Evolutionary conservation across 2,113 vertebrate genomes (phyloP), one percentile per base, ranked within the genome.

Genomic region (Drymodes brunneopygia): DNA sequence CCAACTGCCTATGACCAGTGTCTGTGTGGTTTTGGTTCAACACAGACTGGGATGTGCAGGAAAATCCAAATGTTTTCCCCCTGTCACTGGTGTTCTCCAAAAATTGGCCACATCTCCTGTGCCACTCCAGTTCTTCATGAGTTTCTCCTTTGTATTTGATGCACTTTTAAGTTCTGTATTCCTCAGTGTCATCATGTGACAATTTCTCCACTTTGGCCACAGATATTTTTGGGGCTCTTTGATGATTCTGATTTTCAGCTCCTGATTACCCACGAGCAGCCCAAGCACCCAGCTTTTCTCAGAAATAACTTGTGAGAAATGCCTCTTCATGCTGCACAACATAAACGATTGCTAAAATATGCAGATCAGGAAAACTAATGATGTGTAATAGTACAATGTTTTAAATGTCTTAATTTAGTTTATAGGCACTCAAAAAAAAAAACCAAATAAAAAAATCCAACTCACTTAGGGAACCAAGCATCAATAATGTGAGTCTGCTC

Each of bases 341-440:
- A 53, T 67, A 94, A 95, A 90, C 74, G 88, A 92, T 90, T 92
- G 88, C 72, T 96, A 53, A 93, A 94, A 81, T 60, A 91, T 92
- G 90, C 71, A 86, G 62, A 95, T 79, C 73, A 57, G 83, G 70
- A 66, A 81, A 95, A 66, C 62, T 91, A 95, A 97, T 96, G 81
- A 92, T 91, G 70, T 82, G 60, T 65, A 87, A 87, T 91, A 53
- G 57, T 66, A 57, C 65, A 81, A 80, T 82, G 65, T 79, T 97
- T 96, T 74, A 92, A 90, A 85, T 56, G 62, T 94, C 88, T 96
- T 96, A 75, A 96, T 94, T 94, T 91, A 79, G 73, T 96, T 96
- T 96, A 84, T 73, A 91, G 60, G 50, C 81, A 75, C 57, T 95
- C 60, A 2, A 64, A 78, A 88, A 94, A 71, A 87, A 95, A 67